These are phyloP conservation scores for Onychomys leucogaster DNA, from an alignment of 2,797 vertebrate species.

Conservation along the genomic window DNA sequence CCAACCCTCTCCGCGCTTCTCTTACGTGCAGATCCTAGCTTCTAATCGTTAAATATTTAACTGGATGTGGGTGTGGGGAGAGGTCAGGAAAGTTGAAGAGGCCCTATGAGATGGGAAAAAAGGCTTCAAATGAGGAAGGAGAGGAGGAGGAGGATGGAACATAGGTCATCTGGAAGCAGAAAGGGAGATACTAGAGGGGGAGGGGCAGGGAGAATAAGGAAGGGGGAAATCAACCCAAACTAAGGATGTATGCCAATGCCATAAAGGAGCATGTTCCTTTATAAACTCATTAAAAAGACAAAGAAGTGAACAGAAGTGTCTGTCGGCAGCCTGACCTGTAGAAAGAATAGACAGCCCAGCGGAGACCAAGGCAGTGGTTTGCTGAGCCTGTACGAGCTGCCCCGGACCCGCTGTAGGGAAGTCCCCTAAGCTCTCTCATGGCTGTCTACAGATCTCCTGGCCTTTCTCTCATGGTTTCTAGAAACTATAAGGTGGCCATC, in stretches of 20 bases:
- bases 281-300: background rate
- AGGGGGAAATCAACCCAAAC: background rate
- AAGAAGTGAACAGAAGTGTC: background rate
- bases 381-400: background rate
- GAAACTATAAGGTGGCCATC: too few relatives aligned
- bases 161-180: background rate
- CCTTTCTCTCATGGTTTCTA: background rate
- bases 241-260: background rate
- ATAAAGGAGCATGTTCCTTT: background rate
- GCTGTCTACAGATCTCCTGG: background rate
- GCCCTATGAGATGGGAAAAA: background rate
- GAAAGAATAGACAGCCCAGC: background rate
- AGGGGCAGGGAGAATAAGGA: background rate
- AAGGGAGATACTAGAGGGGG: too few relatives aligned
- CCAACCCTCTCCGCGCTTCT: background rate
- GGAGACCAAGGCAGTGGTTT: background rate
- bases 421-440: background rate
- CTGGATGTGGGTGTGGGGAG: background rate
- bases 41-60: background rate
- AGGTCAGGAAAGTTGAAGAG: background rate
- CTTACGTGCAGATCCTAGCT: background rate
- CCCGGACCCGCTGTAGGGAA: too few relatives aligned
- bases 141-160: too few relatives aligned
- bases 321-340: background rate
- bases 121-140: background rate